phyloP scores from a whole-genome alignment of 2,113 vertebrate genomes.

The Tachysurus vachellii region DNA sequence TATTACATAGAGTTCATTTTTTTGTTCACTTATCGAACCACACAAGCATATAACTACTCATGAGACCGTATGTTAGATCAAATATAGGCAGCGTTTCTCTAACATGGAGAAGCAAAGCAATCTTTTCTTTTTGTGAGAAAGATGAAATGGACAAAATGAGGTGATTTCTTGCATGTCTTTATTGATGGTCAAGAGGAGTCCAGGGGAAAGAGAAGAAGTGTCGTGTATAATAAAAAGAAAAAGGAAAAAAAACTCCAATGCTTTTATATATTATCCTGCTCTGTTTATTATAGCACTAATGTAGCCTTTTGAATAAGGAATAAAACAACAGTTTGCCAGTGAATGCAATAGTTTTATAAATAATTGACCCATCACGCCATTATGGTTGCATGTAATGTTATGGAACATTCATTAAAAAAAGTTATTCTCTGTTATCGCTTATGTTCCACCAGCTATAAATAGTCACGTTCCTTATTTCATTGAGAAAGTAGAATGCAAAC shows the following conservation, averaged over 20 bases:
- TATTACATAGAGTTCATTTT: not conserved
- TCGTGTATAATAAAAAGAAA: not conserved
- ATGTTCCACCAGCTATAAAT: not conserved
- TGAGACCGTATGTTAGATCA: conserved; percentile 32
- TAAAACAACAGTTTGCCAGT: not conserved
- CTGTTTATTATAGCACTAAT: not conserved
- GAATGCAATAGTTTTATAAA: not conserved
- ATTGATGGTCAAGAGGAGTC: conserved; percentile 45
- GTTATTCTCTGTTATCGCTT: not conserved
- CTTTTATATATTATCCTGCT: not conserved
- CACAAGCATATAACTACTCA: conserved; percentile 26
- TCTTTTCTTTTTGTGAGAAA: not conserved
- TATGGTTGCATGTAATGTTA: not conserved
- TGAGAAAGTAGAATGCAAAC: not conserved
- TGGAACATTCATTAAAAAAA: not conserved
- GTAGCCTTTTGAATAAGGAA: not conserved
- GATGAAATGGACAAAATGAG: conserved; percentile 32
- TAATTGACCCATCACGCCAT: not conserved
- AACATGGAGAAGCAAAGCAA: conserved; percentile 1
- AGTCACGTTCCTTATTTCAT: not conserved
- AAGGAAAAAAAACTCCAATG: not conserved
- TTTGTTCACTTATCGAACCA: not conserved
- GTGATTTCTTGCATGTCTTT: conserved; percentile 42
- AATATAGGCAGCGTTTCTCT: conserved; percentile 30
- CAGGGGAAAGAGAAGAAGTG: conserved; percentile 17